Evolutionary conservation across 2,888 invertebrate species (phyloP).

Genomic region (Adela reaumurella): DNA sequence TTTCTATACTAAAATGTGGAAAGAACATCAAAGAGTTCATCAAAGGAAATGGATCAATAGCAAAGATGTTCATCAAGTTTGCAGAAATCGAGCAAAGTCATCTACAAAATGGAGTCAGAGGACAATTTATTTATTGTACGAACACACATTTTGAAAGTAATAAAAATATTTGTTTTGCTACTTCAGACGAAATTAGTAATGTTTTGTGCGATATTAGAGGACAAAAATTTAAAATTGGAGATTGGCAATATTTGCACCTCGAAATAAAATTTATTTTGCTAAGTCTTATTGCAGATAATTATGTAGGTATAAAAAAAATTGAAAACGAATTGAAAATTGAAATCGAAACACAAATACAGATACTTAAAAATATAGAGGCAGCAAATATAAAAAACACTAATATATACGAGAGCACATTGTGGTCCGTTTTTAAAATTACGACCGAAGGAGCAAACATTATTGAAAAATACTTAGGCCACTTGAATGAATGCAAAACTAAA

Average conservation of each 20-base stretch:
- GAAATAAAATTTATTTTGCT: background rate
- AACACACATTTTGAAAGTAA: background rate
- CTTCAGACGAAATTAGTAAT: background rate
- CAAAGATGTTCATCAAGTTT: background rate
- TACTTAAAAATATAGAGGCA: background rate
- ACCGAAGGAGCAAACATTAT: background rate
- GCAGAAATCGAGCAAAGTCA: background rate
- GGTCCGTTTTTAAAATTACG: background rate
- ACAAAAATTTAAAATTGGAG: background rate
- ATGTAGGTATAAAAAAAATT: background rate
- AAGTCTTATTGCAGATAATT: background rate
- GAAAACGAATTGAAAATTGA: background rate
- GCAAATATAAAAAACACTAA: background rate
- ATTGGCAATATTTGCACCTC: background rate
- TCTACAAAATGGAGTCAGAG: background rate
- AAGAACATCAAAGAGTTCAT: background rate
- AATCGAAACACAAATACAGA: background rate
- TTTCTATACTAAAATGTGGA: background rate
- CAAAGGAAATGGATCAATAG: background rate
- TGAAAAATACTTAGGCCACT: background rate
- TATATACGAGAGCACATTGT: background rate
- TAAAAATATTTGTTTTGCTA: background rate
- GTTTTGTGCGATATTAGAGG: background rate
- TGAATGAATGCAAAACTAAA: too few species aligned
- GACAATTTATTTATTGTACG: background rate